A percentile compares a stretch with the other conserved stretches of the same genome.
These are phyloP conservation scores for Nycticebus coucang DNA, from an alignment of 2,113 vertebrate genomes.

Conservation along the genomic window DNA sequence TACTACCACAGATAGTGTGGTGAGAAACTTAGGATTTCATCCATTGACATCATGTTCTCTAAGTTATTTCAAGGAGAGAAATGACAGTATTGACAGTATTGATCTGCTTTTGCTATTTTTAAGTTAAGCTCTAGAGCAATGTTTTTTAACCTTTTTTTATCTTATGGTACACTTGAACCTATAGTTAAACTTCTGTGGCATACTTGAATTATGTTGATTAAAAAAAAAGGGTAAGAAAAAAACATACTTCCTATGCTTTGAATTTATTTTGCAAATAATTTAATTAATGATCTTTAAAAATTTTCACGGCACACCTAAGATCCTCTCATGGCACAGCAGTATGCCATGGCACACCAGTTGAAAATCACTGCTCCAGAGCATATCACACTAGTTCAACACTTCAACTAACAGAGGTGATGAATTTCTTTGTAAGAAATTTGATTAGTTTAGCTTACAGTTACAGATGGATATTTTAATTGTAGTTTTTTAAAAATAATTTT, in stretches of 20 bases:
- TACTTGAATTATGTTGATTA: too few relatives aligned
- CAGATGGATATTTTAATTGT: conserved; percentile 48
- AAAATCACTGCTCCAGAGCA: not conserved
- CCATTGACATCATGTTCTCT: not conserved
- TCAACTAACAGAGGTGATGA: not conserved
- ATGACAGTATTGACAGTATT: not conserved
- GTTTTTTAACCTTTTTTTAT: too few relatives aligned
- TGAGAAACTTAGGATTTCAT: conserved; percentile 59
- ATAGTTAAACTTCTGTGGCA: too few relatives aligned
- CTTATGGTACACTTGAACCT: too few relatives aligned
- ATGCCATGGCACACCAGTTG: too few relatives aligned
- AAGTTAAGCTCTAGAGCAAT: conserved; percentile 14
- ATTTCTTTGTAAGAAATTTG: conserved; percentile 39
- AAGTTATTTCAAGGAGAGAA: not conserved
- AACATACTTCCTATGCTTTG: too few relatives aligned
- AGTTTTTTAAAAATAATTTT: not conserved
- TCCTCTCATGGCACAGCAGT: too few relatives aligned
- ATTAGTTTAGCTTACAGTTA: not conserved
- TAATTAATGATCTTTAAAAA: too few relatives aligned
- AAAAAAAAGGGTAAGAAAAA: too few relatives aligned
- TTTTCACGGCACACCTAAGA: too few relatives aligned
- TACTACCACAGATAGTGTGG: conserved; percentile 17
- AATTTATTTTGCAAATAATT: too few relatives aligned
- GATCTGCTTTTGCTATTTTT: conserved; percentile 1
- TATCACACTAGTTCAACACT: not conserved